A percentile compares a stretch with the other conserved stretches of the same genome.
Conservation (phyloP, 2,797 vertebrate genomes). For the Hafferia zeledoni region DNA sequence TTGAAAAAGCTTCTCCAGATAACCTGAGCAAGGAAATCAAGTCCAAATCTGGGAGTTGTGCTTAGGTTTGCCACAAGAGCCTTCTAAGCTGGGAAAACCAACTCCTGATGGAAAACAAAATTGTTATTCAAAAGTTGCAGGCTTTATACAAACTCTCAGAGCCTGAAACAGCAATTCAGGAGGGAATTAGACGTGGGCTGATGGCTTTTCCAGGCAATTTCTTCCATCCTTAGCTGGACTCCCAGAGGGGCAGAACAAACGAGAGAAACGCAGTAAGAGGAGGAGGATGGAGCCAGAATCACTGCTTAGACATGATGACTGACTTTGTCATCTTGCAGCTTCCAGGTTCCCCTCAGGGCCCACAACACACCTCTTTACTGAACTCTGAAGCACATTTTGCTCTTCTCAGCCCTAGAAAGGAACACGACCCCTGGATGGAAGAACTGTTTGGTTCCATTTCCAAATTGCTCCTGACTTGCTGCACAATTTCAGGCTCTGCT, state of each 20-base stretch:
- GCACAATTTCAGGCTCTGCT: background rate
- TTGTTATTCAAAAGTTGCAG: slow-evolving; percentile 27
- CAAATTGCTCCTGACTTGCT: background rate
- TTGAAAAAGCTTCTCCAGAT: background rate
- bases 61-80: background rate
- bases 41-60: background rate
- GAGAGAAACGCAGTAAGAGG: background rate
- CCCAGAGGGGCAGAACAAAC: slow-evolving; percentile 7
- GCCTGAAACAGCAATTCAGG: slow-evolving; percentile 16
- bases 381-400: background rate
- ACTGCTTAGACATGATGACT: background rate
- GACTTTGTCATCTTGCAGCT: slow-evolving; percentile 7
- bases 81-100: background rate
- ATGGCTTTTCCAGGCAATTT: slow-evolving; percentile 58
- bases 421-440: background rate
- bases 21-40: background rate
- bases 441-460: background rate
- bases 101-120: background rate
- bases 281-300: slow-evolving; percentile 18
- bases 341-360: slow-evolving; percentile 6
- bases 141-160: slow-evolving; percentile 27
- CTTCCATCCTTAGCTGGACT: slow-evolving; percentile 26
- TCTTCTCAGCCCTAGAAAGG: background rate
- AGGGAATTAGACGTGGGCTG: slow-evolving; percentile 50
- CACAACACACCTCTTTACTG: background rate